Conservation (phyloP, 1,140 invertebrate species). For the Bemisia tabaci region DNA sequence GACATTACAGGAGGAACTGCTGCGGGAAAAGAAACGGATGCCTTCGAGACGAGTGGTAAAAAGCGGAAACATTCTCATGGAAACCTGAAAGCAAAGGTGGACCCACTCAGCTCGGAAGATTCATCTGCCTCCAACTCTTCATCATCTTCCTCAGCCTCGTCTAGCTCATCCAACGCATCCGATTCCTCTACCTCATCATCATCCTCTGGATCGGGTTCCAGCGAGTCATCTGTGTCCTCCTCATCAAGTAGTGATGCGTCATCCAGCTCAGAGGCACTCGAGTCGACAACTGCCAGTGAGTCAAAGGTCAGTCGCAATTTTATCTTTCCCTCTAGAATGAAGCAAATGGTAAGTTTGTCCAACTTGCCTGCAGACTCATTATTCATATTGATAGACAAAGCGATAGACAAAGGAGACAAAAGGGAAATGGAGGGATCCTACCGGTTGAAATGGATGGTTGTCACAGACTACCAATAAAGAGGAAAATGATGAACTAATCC, state of each 20-base stretch:
- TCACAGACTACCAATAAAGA: too few relatives aligned
- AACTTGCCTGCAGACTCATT: neutral
- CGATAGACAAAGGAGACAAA: too few relatives aligned
- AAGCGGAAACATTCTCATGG: too few relatives aligned
- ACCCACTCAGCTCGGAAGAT: neutral
- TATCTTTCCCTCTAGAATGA: too few relatives aligned
- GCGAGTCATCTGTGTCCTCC: constrained; percentile 4
- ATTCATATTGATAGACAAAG: too few relatives aligned
- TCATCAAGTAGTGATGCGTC: constrained; percentile 2
- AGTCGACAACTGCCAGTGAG: neutral
- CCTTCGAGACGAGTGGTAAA: too few relatives aligned
- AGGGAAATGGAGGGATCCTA: too few relatives aligned
- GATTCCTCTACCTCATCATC: neutral
- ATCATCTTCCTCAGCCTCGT: neutral
- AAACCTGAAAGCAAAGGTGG: neutral
- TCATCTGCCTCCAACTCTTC: constrained; percentile 10
- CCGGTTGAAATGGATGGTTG: too few relatives aligned
- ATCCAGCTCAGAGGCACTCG: constrained; percentile 7
- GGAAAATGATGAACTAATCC: too few relatives aligned
- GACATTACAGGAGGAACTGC: too few relatives aligned
- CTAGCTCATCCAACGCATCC: neutral
- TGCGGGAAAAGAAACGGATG: neutral
- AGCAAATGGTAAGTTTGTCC: constrained; percentile 2
- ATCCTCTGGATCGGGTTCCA: constrained; percentile 5
- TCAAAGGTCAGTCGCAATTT: neutral